These are phyloP conservation scores for Xanthia togata DNA, from an alignment of 2,888 invertebrate species.

Conservation along the genomic window DNA sequence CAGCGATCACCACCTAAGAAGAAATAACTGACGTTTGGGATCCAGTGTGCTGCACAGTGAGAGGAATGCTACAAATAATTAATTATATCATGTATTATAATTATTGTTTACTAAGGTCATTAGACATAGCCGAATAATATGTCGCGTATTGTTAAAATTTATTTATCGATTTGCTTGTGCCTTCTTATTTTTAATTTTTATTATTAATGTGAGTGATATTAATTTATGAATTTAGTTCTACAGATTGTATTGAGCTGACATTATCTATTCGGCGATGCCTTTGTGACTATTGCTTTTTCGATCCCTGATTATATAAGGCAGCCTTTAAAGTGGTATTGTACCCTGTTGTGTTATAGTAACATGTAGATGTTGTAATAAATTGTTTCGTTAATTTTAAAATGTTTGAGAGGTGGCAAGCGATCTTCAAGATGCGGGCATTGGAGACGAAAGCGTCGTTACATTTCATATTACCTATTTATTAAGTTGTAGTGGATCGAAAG, in stretches of 20 bases:
- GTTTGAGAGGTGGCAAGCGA: slow-evolving; percentile 81
- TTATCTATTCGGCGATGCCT: slow-evolving; percentile 85
- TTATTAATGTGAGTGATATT: slow-evolving; percentile 88
- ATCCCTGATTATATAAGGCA: slow-evolving; percentile 82
- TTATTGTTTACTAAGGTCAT: slow-evolving; percentile 86
- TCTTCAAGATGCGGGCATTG: slow-evolving; percentile 88
- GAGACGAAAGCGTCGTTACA: slow-evolving; percentile 82
- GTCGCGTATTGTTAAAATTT: slow-evolving; percentile 84
- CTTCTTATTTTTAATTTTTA: slow-evolving; percentile 88
- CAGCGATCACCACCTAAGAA: slow-evolving; percentile 94
- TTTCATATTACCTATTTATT: slow-evolving; percentile 82
- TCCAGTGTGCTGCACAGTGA: slow-evolving; percentile 90
- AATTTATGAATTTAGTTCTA: slow-evolving; percentile 88
- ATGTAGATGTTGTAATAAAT: slow-evolving; percentile 84
- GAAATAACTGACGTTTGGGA: slow-evolving; percentile 92
- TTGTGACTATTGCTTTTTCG: slow-evolving; percentile 85
- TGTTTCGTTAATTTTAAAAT: slow-evolving; percentile 81
- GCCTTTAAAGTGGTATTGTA: slow-evolving; percentile 76
- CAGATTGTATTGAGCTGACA: slow-evolving; percentile 78
- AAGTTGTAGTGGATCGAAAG: slow-evolving; percentile 88
- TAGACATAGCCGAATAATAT: slow-evolving; percentile 86
- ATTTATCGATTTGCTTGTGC: slow-evolving; percentile 89
- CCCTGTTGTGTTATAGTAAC: slow-evolving; percentile 81
- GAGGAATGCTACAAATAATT: slow-evolving; percentile 89
- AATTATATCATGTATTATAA: slow-evolving; percentile 89